Evolutionary conservation across 2,797 vertebrate species (phyloP).

Genomic region (Mormyrops attenuatus): DNA sequence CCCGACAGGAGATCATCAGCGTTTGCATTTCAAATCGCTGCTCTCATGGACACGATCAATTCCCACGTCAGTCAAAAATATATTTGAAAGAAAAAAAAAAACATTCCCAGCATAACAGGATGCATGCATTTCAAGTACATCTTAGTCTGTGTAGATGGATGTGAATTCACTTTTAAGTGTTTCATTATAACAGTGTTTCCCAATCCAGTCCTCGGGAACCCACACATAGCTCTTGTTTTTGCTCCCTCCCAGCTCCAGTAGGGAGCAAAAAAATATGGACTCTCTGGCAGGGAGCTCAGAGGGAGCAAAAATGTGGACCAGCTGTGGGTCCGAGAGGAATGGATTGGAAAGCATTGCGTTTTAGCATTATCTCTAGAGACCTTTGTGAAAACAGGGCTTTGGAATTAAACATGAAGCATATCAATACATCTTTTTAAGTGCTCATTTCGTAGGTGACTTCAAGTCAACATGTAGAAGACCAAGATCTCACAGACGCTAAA

Average conservation of each 20-base stretch:
- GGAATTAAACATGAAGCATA: neutral
- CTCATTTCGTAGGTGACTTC: neutral
- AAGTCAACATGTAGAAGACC: neutral
- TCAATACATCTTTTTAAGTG: neutral
- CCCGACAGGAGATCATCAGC: conserved; percentile 43
- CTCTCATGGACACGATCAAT: conserved; percentile 42
- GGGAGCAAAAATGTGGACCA: neutral
- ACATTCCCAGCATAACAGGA: conserved; percentile 33
- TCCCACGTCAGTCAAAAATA: conserved; percentile 26
- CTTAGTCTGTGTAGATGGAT: neutral
- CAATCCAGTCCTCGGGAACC: neutral
- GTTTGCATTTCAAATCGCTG: conserved; percentile 53
- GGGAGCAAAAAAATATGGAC: neutral
- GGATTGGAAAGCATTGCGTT: neutral
- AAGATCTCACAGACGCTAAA: neutral
- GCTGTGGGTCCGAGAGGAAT: neutral
- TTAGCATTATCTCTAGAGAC: neutral
- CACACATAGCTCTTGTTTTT: neutral
- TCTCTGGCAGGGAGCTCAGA: neutral
- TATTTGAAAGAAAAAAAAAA: conserved; percentile 19
- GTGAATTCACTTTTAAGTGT: neutral
- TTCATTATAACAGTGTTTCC: neutral
- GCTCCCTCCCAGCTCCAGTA: neutral
- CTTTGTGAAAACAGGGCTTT: neutral
- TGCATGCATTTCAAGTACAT: no score